phyloP scores from a whole-genome alignment of 2,797 vertebrate genomes.

The Sitta carolinensis region DNA sequence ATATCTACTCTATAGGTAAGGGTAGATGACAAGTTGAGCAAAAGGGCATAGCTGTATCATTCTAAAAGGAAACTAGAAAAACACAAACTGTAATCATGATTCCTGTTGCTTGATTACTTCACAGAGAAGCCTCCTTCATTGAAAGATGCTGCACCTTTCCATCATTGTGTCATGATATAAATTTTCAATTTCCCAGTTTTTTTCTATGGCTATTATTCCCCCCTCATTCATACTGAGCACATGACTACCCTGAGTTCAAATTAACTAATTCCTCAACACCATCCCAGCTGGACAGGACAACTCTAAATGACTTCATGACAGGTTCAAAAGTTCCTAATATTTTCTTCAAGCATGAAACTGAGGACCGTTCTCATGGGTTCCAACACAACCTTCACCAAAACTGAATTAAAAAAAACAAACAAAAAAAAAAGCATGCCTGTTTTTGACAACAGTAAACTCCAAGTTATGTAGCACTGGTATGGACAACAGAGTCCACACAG shows the following conservation, averaged over 20 bases:
- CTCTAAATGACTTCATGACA: not conserved
- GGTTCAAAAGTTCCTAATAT: not conserved
- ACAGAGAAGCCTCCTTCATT: not conserved
- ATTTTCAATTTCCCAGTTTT: fast-evolving
- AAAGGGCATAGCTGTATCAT: not conserved
- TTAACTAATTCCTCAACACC: not conserved
- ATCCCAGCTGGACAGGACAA: not conserved
- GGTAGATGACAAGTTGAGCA: not conserved
- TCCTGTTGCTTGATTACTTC: not conserved
- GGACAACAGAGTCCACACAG: not conserved
- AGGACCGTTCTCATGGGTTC: not conserved
- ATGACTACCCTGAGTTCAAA: not conserved
- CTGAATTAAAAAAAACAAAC: not conserved
- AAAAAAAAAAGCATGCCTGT: not conserved
- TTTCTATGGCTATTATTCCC: not conserved
- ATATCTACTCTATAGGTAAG: not conserved
- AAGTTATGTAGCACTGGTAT: not conserved
- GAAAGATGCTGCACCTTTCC: not conserved
- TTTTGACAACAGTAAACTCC: not conserved
- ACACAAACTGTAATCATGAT: not conserved
- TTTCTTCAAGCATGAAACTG: not conserved
- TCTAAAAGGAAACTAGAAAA: not conserved
- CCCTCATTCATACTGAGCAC: not conserved
- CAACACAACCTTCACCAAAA: not conserved
- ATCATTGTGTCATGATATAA: too few relatives aligned